phyloP scores from a whole-genome alignment of 2,113 vertebrate genomes.

The Pseudopipra pipra region DNA sequence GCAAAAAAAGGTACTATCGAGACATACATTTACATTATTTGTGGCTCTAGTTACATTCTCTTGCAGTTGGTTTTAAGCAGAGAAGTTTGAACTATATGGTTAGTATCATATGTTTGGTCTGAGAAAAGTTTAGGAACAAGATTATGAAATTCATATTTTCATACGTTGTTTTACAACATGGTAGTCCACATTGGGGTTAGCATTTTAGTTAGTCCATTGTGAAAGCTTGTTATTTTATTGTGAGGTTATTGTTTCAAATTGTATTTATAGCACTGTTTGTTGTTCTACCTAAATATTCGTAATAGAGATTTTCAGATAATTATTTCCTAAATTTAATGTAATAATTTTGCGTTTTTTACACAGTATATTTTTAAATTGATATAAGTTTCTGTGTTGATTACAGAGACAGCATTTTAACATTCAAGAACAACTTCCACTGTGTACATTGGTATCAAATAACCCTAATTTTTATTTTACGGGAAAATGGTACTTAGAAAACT shows the following conservation, averaged over 20 bases:
- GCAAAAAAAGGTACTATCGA: not conserved
- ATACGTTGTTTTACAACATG: not conserved
- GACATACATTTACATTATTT: not conserved
- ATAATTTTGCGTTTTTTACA: not conserved
- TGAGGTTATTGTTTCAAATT: not conserved
- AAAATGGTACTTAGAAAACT: slow-evolving; percentile 92
- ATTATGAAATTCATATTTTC: not conserved
- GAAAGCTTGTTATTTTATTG: not conserved
- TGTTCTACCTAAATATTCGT: not conserved
- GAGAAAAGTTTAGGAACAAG: not conserved
- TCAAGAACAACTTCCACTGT: slow-evolving; percentile 73
- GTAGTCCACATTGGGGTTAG: not conserved
- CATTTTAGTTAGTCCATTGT: not conserved
- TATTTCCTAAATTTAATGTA: not conserved
- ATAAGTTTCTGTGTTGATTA: slow-evolving; percentile 4
- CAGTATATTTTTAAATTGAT: not conserved
- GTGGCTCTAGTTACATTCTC: not conserved
- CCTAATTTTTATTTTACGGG: slow-evolving; percentile 89
- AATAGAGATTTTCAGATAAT: not conserved
- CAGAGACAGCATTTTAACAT: slow-evolving; percentile 64
- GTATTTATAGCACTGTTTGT: not conserved
- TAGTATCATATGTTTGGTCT: not conserved
- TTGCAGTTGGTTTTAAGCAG: not conserved
- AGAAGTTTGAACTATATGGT: not conserved
- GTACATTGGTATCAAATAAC: slow-evolving; percentile 86